These are phyloP conservation scores for Callipepla californica DNA, from an alignment of 2,113 vertebrate species.

Conservation along the genomic window DNA sequence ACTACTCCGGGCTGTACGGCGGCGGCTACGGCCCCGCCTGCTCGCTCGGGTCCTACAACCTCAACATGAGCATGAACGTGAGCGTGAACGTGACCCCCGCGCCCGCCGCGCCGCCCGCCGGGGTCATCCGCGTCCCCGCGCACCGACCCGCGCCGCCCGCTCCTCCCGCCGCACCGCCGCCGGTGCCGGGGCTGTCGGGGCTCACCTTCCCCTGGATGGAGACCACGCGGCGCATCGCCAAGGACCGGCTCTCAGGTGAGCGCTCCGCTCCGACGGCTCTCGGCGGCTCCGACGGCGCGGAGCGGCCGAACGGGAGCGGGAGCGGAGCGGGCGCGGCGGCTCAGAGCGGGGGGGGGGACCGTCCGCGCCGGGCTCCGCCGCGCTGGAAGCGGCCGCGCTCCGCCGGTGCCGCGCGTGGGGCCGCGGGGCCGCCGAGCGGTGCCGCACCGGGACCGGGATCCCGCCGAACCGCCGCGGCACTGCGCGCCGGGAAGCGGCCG, in stretches of 20 bases:
- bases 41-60: slow-evolving; percentile 87
- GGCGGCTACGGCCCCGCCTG: slow-evolving; percentile 87
- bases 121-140: slow-evolving; percentile 88
- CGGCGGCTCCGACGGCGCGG: neutral
- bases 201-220: slow-evolving; percentile 97
- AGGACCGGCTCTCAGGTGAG: slow-evolving; percentile 94
- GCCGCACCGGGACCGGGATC: neutral
- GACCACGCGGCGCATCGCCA: slow-evolving; percentile 89
- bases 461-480: neutral
- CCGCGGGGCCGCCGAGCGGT: neutral
- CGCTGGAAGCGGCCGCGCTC: neutral
- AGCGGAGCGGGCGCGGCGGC: too few relatives aligned
- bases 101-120: slow-evolving; percentile 63
- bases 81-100: slow-evolving; percentile 86
- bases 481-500: neutral
- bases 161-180: slow-evolving; percentile 74
- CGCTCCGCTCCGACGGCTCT: neutral
- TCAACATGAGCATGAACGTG: slow-evolving; percentile 90
- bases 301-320: neutral
- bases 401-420: neutral
- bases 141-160: slow-evolving; percentile 87
- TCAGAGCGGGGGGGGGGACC: too few relatives aligned
- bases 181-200: slow-evolving; percentile 80
- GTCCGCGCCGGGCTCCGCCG: too few relatives aligned
- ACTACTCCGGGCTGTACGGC: slow-evolving; percentile 79